These are phyloP conservation scores for Microcebus ravelobensis DNA, from an alignment of 2,113 vertebrate species.

Conservation along the genomic window DNA sequence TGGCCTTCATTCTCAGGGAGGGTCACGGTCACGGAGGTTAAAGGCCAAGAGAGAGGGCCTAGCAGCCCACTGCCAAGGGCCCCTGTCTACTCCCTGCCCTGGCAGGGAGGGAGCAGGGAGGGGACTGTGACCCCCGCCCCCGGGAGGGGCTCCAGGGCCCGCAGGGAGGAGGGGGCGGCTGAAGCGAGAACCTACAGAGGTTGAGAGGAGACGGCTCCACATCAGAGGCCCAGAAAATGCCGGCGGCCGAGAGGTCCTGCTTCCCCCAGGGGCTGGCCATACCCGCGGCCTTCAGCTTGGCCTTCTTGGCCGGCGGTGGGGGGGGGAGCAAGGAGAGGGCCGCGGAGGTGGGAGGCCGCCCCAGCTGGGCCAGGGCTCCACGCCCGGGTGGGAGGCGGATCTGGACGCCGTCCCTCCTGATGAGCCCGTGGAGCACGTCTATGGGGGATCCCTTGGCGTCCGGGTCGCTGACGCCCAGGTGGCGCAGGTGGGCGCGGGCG, in stretches of 20 bases:
- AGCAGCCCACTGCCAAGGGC: slow-evolving; percentile 62
- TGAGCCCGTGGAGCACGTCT: slow-evolving; percentile 92
- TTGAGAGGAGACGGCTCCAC: slow-evolving; percentile 82
- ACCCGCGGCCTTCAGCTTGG: slow-evolving; percentile 79
- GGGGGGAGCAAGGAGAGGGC: slow-evolving; percentile 86
- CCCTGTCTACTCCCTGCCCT: slow-evolving; percentile 69
- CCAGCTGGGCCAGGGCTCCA: slow-evolving; percentile 77
- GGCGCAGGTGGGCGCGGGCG: slow-evolving; percentile 93
- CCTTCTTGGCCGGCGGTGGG: slow-evolving; percentile 86
- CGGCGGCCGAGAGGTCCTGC: slow-evolving; percentile 81
- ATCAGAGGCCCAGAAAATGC: slow-evolving; percentile 85
- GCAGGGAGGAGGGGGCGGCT: slow-evolving; percentile 74
- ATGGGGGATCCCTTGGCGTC: slow-evolving; percentile 96
- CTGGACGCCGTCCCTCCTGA: slow-evolving; percentile 93
- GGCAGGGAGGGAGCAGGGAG: slow-evolving; percentile 68
- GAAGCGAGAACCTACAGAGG: slow-evolving; percentile 84
- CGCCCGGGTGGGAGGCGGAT: slow-evolving; percentile 83
- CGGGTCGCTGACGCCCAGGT: slow-evolving; percentile 94
- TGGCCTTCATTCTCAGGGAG: slow-evolving; percentile 63
- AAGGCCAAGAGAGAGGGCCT: slow-evolving; percentile 63
- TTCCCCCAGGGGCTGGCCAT: slow-evolving; percentile 75
- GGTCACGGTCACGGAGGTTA: slow-evolving; percentile 40
- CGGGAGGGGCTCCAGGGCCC: slow-evolving; percentile 79
- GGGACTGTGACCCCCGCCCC: slow-evolving; percentile 69
- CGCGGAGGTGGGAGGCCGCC: slow-evolving; percentile 73